A percentile compares a stretch with the other conserved stretches of the same genome.
Evolutionary conservation across 1,140 invertebrate species (phyloP).

Genomic region (Drosophila albomicans): DNA sequence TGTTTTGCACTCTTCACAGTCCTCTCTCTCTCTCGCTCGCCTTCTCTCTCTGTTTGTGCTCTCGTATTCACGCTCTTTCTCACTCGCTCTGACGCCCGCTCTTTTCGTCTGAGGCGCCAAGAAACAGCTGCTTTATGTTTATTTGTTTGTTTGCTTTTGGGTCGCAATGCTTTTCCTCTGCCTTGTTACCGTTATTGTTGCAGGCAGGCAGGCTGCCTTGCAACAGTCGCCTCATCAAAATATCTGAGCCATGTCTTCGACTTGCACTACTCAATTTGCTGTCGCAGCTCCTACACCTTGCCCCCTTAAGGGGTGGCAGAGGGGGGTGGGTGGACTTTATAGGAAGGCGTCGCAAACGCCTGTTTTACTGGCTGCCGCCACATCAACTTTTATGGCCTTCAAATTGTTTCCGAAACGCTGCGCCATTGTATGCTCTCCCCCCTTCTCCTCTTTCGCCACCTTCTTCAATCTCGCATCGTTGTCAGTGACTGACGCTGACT

Average conservation of each 20-base stretch:
- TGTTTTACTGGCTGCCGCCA: constrained; percentile 51
- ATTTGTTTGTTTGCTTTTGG: constrained; percentile 74
- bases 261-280: constrained; percentile 47
- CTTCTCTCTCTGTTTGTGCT: neutral
- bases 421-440: constrained; percentile 30
- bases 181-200: constrained; percentile 25
- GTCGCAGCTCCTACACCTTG: constrained; percentile 50
- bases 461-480: neutral
- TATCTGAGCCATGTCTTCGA: constrained; percentile 47
- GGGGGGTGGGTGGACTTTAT: neutral
- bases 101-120: constrained; percentile 47
- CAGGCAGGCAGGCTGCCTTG: constrained; percentile 27
- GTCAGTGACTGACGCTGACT: constrained; percentile 12
- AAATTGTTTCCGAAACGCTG: constrained; percentile 82
- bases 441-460: neutral
- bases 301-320: neutral
- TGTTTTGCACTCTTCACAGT: constrained; percentile 33
- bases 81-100: constrained; percentile 1
- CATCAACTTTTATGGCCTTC: constrained; percentile 82
- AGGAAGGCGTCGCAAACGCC: constrained; percentile 20
- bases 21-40: constrained; percentile 6
- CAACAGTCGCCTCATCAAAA: constrained; percentile 28
- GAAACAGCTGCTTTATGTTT: constrained; percentile 79
- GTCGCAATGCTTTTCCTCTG: constrained; percentile 24
- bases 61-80: constrained; percentile 1